Evolutionary conservation across 2,113 vertebrate genomes (phyloP).

Genomic region (Lichenostomus cassidix): DNA sequence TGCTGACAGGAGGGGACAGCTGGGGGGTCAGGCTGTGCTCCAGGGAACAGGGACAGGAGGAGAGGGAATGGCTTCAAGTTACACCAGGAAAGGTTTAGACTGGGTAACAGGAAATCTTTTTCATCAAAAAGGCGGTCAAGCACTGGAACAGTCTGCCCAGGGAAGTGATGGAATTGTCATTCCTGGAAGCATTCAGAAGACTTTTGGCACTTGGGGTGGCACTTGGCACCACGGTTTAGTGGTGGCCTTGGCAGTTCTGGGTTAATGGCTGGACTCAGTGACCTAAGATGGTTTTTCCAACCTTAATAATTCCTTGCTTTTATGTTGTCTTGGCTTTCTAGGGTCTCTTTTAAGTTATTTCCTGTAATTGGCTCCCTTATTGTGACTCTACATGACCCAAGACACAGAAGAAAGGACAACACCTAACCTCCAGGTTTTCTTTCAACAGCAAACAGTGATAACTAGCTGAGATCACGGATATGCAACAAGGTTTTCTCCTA

Average conservation of each 20-base stretch:
- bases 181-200: neutral
- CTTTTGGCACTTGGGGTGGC: rapidly evolving
- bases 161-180: neutral
- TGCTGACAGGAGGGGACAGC: neutral
- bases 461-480: neutral
- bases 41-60: rapidly evolving
- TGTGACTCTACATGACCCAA: neutral
- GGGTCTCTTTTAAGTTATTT: neutral
- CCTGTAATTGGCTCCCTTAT: neutral
- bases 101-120: neutral
- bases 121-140: neutral
- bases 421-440: neutral
- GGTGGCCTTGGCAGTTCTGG: neutral
- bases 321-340: neutral
- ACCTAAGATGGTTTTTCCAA: neutral
- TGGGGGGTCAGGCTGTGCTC: rapidly evolving
- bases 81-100: neutral
- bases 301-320: neutral
- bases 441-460: neutral
- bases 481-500: neutral
- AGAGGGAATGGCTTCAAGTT: rapidly evolving
- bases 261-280: neutral
- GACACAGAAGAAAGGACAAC: neutral
- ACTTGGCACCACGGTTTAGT: neutral
- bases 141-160: neutral